Percentiles rank a stretch among this genome's conserved stretches.
phyloP scores from a whole-genome alignment of 2,888 invertebrate genomes.

The Orchestes rusci region DNA sequence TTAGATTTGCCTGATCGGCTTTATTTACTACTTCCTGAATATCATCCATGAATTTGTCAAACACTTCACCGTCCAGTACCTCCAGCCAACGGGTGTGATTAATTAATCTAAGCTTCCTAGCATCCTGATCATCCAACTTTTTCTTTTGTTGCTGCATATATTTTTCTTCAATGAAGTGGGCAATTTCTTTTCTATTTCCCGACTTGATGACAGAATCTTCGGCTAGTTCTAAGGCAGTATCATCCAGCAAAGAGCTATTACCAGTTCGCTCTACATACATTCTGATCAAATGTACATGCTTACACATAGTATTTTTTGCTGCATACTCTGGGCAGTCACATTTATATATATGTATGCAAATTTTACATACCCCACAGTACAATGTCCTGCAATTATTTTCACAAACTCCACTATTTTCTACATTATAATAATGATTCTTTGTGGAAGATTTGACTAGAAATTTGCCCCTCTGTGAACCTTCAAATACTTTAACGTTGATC shows the following conservation, averaged over 20 bases:
- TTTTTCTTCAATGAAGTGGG: not conserved
- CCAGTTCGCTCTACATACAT: not conserved
- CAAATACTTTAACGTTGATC: too few species aligned
- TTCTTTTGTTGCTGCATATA: not conserved
- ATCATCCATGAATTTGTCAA: not conserved
- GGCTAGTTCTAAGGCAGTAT: not conserved
- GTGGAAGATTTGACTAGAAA: too few species aligned
- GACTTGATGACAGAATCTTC: not conserved
- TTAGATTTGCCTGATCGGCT: not conserved
- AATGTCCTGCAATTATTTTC: too few species aligned
- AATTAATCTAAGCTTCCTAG: not conserved
- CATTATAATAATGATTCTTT: too few species aligned
- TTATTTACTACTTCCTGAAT: not conserved
- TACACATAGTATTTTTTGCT: not conserved
- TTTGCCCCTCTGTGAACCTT: too few species aligned
- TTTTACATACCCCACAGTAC: not conserved
- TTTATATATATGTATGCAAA: constrained; percentile 1
- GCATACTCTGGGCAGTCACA: not conserved
- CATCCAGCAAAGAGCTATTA: not conserved
- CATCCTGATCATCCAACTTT: not conserved
- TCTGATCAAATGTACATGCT: not conserved
- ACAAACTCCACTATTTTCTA: too few species aligned
- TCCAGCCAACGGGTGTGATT: not conserved
- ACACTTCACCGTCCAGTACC: not conserved
- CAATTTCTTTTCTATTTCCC: not conserved